Percentiles rank a stretch among this genome's conserved stretches.
phyloP scores from a whole-genome alignment of 2,113 vertebrate species.

The Australoheros scitulus region DNA sequence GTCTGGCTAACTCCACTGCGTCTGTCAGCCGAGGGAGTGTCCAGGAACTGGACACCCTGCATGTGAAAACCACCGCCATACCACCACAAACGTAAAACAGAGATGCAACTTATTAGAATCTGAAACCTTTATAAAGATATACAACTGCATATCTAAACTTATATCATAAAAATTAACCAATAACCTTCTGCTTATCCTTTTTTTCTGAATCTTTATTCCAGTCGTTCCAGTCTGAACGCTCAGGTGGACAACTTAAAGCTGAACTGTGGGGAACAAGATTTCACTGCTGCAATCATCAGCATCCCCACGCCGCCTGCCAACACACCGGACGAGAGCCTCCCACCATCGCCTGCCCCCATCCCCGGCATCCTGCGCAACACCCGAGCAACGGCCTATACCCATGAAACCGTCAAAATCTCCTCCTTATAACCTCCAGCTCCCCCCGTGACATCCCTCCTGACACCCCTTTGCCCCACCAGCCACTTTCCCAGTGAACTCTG shows the following conservation, averaged over 20 bases:
- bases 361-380: slow-evolving; percentile 85
- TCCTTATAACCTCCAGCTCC: slow-evolving; percentile 83
- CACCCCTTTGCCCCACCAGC: not conserved
- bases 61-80: slow-evolving; percentile 72
- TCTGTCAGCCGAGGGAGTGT: slow-evolving; percentile 88
- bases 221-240: slow-evolving; percentile 91
- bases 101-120: not conserved
- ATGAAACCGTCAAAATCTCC: slow-evolving; percentile 88
- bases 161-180: not conserved
- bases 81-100: slow-evolving; percentile 81
- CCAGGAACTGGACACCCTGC: slow-evolving; percentile 88
- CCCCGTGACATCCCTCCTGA: not conserved
- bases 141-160: too few relatives aligned
- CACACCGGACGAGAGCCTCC: slow-evolving; percentile 87
- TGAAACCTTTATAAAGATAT: not conserved
- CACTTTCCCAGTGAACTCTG: not conserved
- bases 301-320: slow-evolving; percentile 91
- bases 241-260: slow-evolving; percentile 84
- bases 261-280: slow-evolving; percentile 87
- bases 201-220: slow-evolving; percentile 42
- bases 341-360: slow-evolving; percentile 79
- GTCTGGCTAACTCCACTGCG: slow-evolving; percentile 88
- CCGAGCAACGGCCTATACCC: slow-evolving; percentile 80
- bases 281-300: slow-evolving; percentile 90
- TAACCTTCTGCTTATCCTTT: not conserved